Evolutionary conservation across 2,113 vertebrate species (phyloP).

Genomic region (Esox niger): DNA sequence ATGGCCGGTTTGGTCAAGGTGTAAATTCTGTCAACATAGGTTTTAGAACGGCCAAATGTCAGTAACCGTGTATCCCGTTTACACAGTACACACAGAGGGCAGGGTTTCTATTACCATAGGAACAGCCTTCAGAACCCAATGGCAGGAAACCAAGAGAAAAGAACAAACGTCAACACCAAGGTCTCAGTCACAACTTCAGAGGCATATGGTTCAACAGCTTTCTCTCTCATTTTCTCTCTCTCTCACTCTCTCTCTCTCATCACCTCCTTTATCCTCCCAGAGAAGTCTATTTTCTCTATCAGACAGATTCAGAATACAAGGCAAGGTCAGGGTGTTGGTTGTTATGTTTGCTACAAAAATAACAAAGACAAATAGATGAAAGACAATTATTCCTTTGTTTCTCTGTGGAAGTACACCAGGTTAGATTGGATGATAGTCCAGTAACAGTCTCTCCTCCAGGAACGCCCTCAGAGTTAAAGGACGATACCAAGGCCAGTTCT

Average conservation of each 20-base stretch:
- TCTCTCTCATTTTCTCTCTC: background rate
- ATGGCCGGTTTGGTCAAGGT: no score
- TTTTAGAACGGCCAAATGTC: no score
- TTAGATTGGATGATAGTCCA: background rate
- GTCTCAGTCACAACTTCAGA: background rate
- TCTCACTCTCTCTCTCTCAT: background rate
- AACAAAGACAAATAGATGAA: background rate
- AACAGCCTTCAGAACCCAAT: background rate
- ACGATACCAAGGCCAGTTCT: background rate
- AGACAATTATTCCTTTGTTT: conserved; percentile 1
- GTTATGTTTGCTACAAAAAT: conserved; percentile 15
- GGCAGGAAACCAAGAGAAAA: background rate
- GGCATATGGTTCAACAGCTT: background rate
- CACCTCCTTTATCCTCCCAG: background rate
- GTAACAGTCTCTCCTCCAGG: background rate
- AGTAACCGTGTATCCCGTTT: no score
- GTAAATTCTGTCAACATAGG: no score
- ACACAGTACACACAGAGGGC: no score
- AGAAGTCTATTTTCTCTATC: background rate
- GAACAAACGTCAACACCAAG: background rate
- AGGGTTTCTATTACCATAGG: background rate
- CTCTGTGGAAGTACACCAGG: background rate
- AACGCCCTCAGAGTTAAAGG: background rate
- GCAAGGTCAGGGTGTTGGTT: background rate
- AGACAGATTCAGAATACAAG: background rate